phyloP scores from a whole-genome alignment of 1,140 invertebrate genomes.

The Drosophila aff. region DNA sequence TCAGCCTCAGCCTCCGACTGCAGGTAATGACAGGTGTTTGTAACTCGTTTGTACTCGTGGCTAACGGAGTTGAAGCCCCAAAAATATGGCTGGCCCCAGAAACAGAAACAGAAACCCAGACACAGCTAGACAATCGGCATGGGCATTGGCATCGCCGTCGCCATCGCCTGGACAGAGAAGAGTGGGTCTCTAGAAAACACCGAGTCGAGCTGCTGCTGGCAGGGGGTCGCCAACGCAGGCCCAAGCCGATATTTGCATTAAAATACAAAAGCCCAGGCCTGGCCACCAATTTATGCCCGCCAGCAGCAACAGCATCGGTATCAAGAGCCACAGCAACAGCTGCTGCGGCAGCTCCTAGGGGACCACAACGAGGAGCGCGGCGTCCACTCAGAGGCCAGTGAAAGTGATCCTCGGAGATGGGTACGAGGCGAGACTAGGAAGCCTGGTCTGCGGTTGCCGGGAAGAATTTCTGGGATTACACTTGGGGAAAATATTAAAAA shows the following conservation, averaged over 20 bases:
- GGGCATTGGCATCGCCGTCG: constrained; percentile 55
- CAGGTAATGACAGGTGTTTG: constrained; percentile 83
- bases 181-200: constrained; percentile 21
- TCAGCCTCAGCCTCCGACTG: constrained; percentile 23
- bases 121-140: constrained; percentile 58
- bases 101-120: constrained; percentile 34
- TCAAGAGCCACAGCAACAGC: constrained; percentile 12
- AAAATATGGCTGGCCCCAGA: constrained; percentile 29
- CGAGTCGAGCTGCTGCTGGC: constrained; percentile 18
- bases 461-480: constrained; percentile 19
- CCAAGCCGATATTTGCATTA: constrained; percentile 81
- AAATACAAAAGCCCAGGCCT: constrained; percentile 67
- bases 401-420: constrained; percentile 63
- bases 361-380: not conserved
- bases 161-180: constrained; percentile 38
- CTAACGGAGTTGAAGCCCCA: constrained; percentile 60
- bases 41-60: constrained; percentile 70
- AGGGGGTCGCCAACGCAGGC: constrained; percentile 69
- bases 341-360: constrained; percentile 8
- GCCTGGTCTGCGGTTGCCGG: constrained; percentile 27
- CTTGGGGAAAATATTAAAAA: not conserved
- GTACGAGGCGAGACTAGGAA: constrained; percentile 8
- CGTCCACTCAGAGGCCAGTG: constrained; percentile 38
- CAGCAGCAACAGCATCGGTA: constrained; percentile 52
- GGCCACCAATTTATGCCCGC: constrained; percentile 79